Evolutionary conservation across 1,140 invertebrate genomes (phyloP).

Genomic region (Brachionus plicatilis): DNA sequence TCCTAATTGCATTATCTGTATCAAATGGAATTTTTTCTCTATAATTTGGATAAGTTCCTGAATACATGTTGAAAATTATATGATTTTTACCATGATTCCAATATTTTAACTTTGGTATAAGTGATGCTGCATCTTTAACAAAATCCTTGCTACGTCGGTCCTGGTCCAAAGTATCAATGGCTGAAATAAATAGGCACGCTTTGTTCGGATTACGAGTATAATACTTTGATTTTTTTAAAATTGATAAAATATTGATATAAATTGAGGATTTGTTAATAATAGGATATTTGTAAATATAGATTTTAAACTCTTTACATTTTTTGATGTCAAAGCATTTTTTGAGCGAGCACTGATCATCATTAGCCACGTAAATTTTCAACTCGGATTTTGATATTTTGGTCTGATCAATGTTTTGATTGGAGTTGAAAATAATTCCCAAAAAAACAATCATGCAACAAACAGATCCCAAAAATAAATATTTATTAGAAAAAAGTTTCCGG

Average conservation of each 20-base stretch:
- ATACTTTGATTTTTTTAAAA: conserved; percentile 81
- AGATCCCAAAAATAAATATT: not conserved
- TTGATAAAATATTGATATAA: conserved; percentile 84
- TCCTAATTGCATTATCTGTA: conserved; percentile 86
- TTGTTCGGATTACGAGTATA: conserved; percentile 78
- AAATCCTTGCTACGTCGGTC: conserved; percentile 65
- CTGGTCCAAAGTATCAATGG: conserved; percentile 86
- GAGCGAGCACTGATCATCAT: not conserved
- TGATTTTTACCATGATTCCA: conserved; percentile 97
- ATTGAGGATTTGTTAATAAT: not conserved
- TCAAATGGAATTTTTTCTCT: conserved; percentile 86
- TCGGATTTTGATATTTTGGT: not conserved
- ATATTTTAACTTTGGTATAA: conserved; percentile 68
- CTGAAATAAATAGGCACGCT: conserved; percentile 90
- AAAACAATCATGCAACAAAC: not conserved
- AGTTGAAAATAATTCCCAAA: not conserved
- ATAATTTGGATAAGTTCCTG: conserved; percentile 97
- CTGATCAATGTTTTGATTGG: not conserved
- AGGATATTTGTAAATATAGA: not conserved
- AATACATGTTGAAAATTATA: conserved; percentile 95
- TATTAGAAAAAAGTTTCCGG: not conserved
- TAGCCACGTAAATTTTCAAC: not conserved
- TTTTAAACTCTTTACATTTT: conserved; percentile 21
- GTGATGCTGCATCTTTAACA: conserved; percentile 75
- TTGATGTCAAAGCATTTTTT: not conserved